Percentiles rank a stretch among this genome's conserved stretches.
phyloP scores from a whole-genome alignment of 1,140 invertebrate species.

The Drosophila sp. region DNA sequence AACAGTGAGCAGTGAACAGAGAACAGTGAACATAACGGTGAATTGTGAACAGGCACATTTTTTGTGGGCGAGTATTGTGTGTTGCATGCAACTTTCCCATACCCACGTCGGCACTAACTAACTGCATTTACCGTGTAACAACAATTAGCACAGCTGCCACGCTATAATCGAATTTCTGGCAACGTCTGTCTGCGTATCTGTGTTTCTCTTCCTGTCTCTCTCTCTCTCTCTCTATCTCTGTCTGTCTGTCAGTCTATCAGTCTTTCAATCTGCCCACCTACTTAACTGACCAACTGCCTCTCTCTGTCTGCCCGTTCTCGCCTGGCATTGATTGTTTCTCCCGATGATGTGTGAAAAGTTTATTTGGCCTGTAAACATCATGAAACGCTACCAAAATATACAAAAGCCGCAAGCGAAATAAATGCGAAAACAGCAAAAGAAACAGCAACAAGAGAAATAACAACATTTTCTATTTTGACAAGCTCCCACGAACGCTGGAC shows the following conservation, averaged over 20 bases:
- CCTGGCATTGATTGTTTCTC: constrained; percentile 72
- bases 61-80: background rate
- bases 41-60: background rate
- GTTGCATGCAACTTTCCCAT: constrained; percentile 5
- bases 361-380: constrained; percentile 77
- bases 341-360: constrained; percentile 81
- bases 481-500: constrained; percentile 3
- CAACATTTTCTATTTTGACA: constrained; percentile 28
- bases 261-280: constrained; percentile 2
- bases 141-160: constrained; percentile 45
- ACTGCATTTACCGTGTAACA: background rate
- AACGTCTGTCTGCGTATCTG: constrained; percentile 33
- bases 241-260: constrained; percentile 14
- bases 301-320: background rate
- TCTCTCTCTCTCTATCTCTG: no score
- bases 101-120: background rate
- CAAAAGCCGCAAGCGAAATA: constrained; percentile 47
- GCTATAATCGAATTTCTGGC: constrained; percentile 36
- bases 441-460: constrained; percentile 12
- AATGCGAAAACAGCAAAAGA: constrained; percentile 14
- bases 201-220: no score
- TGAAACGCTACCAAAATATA: constrained; percentile 74
- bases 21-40: background rate
- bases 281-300: background rate
- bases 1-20: background rate